Evolutionary conservation across 1,140 invertebrate species (phyloP), one percentile per base, ranked within the genome.

Genomic region (Panagrolaimus sp.): DNA sequence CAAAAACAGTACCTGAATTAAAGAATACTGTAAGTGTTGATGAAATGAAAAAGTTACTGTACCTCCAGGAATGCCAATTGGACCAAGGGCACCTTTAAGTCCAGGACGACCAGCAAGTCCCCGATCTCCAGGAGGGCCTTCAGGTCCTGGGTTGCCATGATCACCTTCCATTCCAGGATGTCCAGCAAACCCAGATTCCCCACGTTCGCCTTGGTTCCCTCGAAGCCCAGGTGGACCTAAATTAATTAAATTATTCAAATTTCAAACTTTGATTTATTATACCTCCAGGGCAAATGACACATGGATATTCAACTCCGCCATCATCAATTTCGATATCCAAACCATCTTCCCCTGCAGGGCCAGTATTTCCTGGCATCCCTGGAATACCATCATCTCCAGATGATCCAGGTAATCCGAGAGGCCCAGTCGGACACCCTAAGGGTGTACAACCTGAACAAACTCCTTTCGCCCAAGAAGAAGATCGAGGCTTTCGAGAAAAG

Each of bases 241-340:
- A n/a, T n/a, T n/a, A n/a, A n/a, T n/a, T n/a, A n/a, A n/a, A n/a
- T n/a, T n/a, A n/a, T n/a, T n/a, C n/a, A n/a, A n/a, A n/a, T n/a
- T n/a, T n/a, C n/a, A n/a, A n/a, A n/a, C n/a, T n/a, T n/a, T n/a
- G n/a, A n/a, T n/a, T n/a, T n/a, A n/a, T n/a, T n/a, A n/a, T n/a
- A n/a, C 76, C 48, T 21, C 65, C 75, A 10, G 78, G 78, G 28
- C 77, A 78, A 43, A 78, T 80, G 1, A 80, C 73, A 43, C 77
- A 78, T 21, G 77, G 77, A n/a, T 32, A 24, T 26, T 58, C 48
- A 28, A 43, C 26, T 6, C 48, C 43, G 17, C 47, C 47, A 43
- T 48, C 68, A 32, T 45, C 63, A 10, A 47, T 21, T 12, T 26
- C 28, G 17, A 58, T 28, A 58, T 47, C 43, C 44, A 21, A 24